phyloP scores from a whole-genome alignment of 1,140 invertebrate genomes.

The Condylostylus longicornis region DNA sequence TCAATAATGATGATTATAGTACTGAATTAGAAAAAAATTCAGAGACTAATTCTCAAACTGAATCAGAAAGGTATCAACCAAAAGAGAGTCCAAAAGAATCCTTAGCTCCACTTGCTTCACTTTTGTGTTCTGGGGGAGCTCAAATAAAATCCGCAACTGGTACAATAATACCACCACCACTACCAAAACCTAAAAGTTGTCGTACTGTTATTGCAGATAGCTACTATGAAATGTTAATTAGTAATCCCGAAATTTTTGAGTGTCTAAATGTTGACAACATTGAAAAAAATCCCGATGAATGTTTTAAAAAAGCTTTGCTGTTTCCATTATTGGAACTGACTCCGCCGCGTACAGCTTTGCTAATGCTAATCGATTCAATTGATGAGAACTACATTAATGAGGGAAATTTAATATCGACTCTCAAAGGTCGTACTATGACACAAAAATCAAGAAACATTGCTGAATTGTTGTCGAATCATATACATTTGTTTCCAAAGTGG shows the following conservation, averaged over 20 bases:
- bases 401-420: constrained; percentile 26
- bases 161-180: constrained; percentile 33
- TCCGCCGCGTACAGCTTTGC: constrained; percentile 64
- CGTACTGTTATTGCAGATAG: constrained; percentile 54
- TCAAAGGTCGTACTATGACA: constrained; percentile 24
- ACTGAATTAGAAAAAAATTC: no score
- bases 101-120: no score
- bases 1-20: no score
- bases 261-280: constrained; percentile 41
- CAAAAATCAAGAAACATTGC: constrained; percentile 57
- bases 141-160: constrained; percentile 1
- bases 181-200: constrained; percentile 45
- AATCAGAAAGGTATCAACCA: no score
- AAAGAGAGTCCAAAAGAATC: no score
- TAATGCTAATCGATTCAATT: constrained; percentile 81
- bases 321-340: constrained; percentile 74
- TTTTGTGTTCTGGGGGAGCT: constrained; percentile 3
- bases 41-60: no score
- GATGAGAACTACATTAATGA: constrained; percentile 53
- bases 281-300: constrained; percentile 74
- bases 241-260: constrained; percentile 56
- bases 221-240: constrained; percentile 63
- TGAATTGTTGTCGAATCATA: constrained; percentile 73
- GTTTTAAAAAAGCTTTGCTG: constrained; percentile 73
- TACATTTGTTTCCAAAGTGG: constrained; percentile 88